Evolutionary conservation across 1,140 invertebrate species (phyloP), one percentile per base, ranked within the genome.

Genomic region (Drosophila pachea): DNA sequence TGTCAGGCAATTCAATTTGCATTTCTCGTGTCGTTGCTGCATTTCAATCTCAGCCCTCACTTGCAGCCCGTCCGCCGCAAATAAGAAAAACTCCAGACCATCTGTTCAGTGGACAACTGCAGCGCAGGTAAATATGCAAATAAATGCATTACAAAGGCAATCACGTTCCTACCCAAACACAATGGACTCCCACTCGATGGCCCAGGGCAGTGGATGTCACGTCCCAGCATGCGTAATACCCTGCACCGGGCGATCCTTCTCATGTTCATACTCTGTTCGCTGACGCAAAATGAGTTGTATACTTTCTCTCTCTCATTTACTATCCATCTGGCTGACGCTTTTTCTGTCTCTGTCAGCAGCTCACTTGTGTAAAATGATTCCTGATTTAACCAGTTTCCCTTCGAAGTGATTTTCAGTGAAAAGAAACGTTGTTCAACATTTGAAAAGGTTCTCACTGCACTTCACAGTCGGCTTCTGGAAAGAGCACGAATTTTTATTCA

Each of bases 81-180:
- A 43, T 65, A 67, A 67, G 60, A 63, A 69, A 78, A 68, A 72
- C 62, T 12, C 60, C 40, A 50, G 43, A 54, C 33, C 50, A 32
- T 70, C 56, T 60, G 59, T 33, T 9, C 11, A 42, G 36, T n/a
- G n/a, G 12, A 22, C 31, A 47, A 31, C 38, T 54, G 49, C 43
- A 53, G n/a, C 22, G 22, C 70, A 66, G 45, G 81, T 81, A 76
- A 86, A 86, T 76, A 84, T 86, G 76, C 73, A 84, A 84, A 84
- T 86, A 74, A 76, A 79, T 84, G 73, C 64, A 84, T 69, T 58
- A 50, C 52, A 43, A 75, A 68, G 55, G 70, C 76, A 84, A 76
- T 84, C 81, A 81, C 69, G 73, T 86, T 3, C 3, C 54, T 38
- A 12, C 55, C 55, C 40, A 49, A 65, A 52, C 62, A 65, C 56